phyloP scores from a whole-genome alignment of 2,888 invertebrate species.

The Panzeria rudis region DNA sequence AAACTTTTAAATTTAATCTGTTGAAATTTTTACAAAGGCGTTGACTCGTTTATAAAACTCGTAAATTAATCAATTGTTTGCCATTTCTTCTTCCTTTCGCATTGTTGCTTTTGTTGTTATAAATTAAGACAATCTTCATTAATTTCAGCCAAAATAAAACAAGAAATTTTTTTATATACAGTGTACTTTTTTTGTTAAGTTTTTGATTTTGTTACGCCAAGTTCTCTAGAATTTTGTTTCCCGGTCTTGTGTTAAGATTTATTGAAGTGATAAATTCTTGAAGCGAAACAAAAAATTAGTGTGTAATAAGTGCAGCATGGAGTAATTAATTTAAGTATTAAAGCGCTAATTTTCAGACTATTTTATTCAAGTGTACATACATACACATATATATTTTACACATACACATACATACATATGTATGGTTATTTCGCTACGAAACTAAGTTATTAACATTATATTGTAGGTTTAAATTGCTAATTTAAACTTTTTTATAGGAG shows the following conservation, averaged over 20 bases:
- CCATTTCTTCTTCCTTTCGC: constrained; percentile 41
- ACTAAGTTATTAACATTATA: too few species aligned
- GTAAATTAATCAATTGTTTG: constrained; percentile 71
- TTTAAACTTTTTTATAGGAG: too few species aligned
- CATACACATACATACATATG: too few species aligned
- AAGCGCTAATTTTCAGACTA: constrained; percentile 74
- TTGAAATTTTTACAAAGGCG: constrained; percentile 67
- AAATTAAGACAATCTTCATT: constrained; percentile 72
- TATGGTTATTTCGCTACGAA: too few species aligned
- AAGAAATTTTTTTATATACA: constrained; percentile 26
- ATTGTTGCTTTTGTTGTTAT: constrained; percentile 40
- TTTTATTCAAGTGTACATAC: constrained; percentile 57
- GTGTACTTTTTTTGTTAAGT: constrained; percentile 31
- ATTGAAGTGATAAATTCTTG: constrained; percentile 60
- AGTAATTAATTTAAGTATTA: constrained; percentile 74
- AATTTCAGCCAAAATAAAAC: constrained; percentile 51
- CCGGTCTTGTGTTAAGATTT: constrained; percentile 65
- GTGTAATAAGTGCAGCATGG: constrained; percentile 55
- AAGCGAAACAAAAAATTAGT: constrained; percentile 55
- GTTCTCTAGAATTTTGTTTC: constrained; percentile 49
- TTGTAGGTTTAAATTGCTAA: too few species aligned
- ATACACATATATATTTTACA: too few species aligned
- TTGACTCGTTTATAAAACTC: constrained; percentile 69
- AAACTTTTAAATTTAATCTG: constrained; percentile 72
- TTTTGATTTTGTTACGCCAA: constrained; percentile 52